Conservation (phyloP, 2,888 invertebrate genomes). For the Ochropleura leucogaster region DNA sequence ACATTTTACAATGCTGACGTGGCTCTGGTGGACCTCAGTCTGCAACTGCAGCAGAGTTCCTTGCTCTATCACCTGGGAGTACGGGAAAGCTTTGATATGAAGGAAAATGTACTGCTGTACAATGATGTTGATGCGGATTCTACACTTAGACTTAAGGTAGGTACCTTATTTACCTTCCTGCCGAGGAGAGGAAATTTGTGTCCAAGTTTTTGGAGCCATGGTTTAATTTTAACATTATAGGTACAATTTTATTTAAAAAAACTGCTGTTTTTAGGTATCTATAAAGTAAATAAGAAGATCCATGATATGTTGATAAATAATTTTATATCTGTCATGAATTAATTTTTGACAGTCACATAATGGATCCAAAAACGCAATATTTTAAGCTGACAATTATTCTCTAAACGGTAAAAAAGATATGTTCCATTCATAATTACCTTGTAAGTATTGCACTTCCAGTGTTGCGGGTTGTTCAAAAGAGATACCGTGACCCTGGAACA, state of each 20-base stretch:
- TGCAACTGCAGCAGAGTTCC: constrained; percentile 97
- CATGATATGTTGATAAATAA: neutral
- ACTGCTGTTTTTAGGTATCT: neutral
- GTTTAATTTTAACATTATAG: no score
- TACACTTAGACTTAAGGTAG: constrained; percentile 96
- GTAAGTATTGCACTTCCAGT: no score
- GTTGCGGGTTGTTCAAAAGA: no score
- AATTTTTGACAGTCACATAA: no score
- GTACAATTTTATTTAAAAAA: neutral
- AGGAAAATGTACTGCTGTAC: constrained; percentile 96
- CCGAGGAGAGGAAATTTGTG: accelerated
- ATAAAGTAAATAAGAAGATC: neutral
- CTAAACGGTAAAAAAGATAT: no score
- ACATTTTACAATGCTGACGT: constrained; percentile 99
- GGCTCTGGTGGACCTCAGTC: constrained; percentile 97
- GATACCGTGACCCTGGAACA: no score
- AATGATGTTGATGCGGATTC: constrained; percentile 97
- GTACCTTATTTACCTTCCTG: neutral
- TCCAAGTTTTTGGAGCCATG: neutral
- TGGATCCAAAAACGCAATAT: no score
- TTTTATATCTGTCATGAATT: neutral
- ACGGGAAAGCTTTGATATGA: constrained; percentile 99
- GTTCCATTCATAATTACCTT: no score
- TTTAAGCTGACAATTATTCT: no score
- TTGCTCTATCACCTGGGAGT: constrained; percentile 99